A percentile compares a stretch with the other conserved stretches of the same genome.
Conservation (phyloP, 2,797 vertebrate species). For the Allobates femoralis region DNA sequence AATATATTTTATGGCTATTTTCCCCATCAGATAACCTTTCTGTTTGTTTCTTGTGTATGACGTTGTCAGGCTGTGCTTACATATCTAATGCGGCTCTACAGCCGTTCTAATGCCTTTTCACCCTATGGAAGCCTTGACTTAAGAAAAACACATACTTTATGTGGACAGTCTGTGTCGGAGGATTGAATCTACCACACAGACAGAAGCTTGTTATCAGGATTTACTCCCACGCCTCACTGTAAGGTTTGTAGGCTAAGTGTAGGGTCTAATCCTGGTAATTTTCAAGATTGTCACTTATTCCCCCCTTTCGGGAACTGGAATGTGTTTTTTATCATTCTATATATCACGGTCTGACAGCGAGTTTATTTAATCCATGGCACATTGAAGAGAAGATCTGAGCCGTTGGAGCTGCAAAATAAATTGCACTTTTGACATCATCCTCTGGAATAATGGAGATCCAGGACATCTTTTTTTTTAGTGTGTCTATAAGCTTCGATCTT, state of each 20-base stretch:
- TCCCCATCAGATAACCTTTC: neutral
- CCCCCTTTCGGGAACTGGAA: slow-evolving; percentile 65
- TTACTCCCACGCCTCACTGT: slow-evolving; percentile 71
- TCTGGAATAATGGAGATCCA: slow-evolving; percentile 73
- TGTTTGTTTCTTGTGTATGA: neutral
- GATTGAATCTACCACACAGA: slow-evolving; percentile 70
- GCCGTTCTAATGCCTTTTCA: slow-evolving; percentile 69
- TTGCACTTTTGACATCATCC: slow-evolving; percentile 73
- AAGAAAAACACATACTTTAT: slow-evolving; percentile 65
- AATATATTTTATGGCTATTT: neutral
- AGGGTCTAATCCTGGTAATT: slow-evolving; percentile 73
- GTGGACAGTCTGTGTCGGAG: slow-evolving; percentile 60
- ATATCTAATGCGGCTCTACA: slow-evolving; percentile 63
- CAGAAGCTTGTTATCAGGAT: slow-evolving; percentile 71
- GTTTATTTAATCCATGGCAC: slow-evolving; percentile 71
- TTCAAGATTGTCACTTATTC: slow-evolving; percentile 71
- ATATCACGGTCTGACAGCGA: slow-evolving; percentile 68
- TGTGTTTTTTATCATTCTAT: slow-evolving; percentile 68
- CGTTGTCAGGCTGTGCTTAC: neutral
- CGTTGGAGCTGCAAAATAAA: slow-evolving; percentile 66
- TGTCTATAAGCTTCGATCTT: slow-evolving; percentile 68
- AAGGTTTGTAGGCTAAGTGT: slow-evolving; percentile 68
- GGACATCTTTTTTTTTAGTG: slow-evolving; percentile 69
- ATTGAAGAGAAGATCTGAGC: slow-evolving; percentile 70
- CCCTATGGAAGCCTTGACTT: slow-evolving; percentile 68